Evolutionary conservation across 2,113 vertebrate genomes (phyloP).

Genomic region (Peucedramus taeniatus): DNA sequence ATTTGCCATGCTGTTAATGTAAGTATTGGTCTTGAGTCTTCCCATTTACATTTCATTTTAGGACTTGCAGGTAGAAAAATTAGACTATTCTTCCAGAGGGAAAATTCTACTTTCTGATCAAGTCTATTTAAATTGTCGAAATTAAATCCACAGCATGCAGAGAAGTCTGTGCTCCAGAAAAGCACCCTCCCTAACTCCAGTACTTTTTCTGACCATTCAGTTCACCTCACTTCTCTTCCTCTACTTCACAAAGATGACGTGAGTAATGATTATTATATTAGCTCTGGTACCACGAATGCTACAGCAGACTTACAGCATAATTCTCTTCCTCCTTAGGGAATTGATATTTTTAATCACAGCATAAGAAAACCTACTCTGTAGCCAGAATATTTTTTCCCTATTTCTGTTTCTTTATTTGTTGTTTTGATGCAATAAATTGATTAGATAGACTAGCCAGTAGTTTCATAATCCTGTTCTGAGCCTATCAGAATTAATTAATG

Average conservation of each 20-base stretch:
- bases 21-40: not conserved
- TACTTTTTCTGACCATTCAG: not conserved
- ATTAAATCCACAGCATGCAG: not conserved
- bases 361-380: slow-evolving; percentile 22
- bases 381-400: not conserved
- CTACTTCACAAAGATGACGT: slow-evolving; percentile 13
- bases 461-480: slow-evolving; percentile 47
- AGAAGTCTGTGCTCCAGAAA: not conserved
- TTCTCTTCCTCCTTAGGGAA: slow-evolving; percentile 43
- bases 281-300: slow-evolving; percentile 16
- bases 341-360: slow-evolving; percentile 31
- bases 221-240: slow-evolving; percentile 39
- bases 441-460: slow-evolving; percentile 47
- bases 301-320: slow-evolving; percentile 2
- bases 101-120: not conserved
- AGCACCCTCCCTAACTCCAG: not conserved
- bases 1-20: not conserved
- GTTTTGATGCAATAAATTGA: slow-evolving; percentile 52
- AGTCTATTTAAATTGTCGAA: not conserved
- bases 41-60: not conserved
- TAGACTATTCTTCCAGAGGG: not conserved
- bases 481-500: slow-evolving; percentile 53
- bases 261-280: slow-evolving; percentile 32
- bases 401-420: slow-evolving; percentile 51
- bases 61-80: not conserved